Conservation (phyloP, 2,113 vertebrate species). For the Archocentrus centrarchus region DNA sequence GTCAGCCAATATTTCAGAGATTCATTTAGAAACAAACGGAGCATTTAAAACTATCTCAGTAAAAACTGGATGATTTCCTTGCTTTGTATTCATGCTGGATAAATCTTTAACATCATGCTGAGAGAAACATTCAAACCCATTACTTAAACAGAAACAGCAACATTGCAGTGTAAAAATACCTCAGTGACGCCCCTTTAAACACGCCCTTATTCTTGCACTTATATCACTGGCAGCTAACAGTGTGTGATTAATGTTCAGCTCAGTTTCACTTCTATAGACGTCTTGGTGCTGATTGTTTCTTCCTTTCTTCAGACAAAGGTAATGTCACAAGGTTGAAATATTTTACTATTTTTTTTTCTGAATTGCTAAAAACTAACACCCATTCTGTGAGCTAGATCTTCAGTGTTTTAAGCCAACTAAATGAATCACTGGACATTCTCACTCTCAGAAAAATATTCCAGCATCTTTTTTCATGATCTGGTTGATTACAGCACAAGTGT, state of each 20-base stretch:
- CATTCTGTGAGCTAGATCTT: too few relatives aligned
- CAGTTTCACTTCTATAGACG: not conserved
- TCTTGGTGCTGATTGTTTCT: not conserved
- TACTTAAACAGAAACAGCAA: not conserved
- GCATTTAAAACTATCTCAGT: not conserved
- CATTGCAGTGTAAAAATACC: not conserved
- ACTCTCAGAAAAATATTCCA: too few relatives aligned
- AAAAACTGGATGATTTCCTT: not conserved
- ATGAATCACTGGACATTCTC: too few relatives aligned
- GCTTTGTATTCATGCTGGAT: not conserved
- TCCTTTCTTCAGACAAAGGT: not conserved
- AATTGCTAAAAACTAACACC: not conserved
- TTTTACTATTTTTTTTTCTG: not conserved
- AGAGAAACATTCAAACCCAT: not conserved
- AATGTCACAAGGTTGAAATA: not conserved
- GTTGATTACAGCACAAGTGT: too few relatives aligned
- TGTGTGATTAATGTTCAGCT: not conserved
- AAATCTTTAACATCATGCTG: rapidly evolving
- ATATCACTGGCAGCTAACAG: not conserved
- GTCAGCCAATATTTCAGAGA: not conserved
- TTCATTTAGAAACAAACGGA: not conserved
- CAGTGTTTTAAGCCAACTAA: too few relatives aligned
- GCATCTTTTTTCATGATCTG: too few relatives aligned
- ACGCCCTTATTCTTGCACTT: not conserved
- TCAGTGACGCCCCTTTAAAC: not conserved